phyloP scores from a whole-genome alignment of 2,888 invertebrate species.

The Holacanthella duospinosa region DNA sequence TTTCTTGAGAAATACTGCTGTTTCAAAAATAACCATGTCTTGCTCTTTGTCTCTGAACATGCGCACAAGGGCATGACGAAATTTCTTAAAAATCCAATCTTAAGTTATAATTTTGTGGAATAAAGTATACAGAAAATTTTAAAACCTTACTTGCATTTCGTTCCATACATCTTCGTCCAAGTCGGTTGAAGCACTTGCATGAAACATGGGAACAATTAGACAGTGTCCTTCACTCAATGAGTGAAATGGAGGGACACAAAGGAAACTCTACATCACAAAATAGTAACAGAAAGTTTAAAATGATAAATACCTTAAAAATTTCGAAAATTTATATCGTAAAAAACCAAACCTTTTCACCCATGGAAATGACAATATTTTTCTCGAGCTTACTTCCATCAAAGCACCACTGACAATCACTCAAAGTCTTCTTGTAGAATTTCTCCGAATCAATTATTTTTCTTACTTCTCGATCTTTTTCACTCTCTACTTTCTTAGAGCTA shows the following conservation, averaged over 20 bases:
- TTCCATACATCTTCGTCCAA: constrained; percentile 91
- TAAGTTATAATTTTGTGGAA: neutral
- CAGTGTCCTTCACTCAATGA: constrained; percentile 78
- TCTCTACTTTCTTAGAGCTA: constrained; percentile 43
- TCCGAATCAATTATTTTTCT: constrained; percentile 64
- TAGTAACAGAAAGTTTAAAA: constrained; percentile 5
- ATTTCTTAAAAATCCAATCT: constrained; percentile 53
- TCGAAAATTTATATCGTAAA: neutral
- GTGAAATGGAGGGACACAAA: constrained; percentile 66
- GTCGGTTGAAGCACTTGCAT: constrained; percentile 65
- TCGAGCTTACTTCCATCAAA: constrained; percentile 66
- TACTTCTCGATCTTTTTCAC: constrained; percentile 53
- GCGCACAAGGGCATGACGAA: constrained; percentile 62
- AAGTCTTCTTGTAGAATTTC: constrained; percentile 53
- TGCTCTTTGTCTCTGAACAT: constrained; percentile 62
- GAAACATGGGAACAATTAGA: constrained; percentile 70
- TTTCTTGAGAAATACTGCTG: constrained; percentile 59
- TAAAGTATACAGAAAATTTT: neutral
- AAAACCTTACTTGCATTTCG: constrained; percentile 59
- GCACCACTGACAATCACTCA: constrained; percentile 75
- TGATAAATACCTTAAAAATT: constrained; percentile 3
- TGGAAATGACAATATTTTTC: constrained; percentile 73
- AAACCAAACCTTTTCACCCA: constrained; percentile 68
- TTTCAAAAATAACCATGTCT: constrained; percentile 85
- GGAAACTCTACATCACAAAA: constrained; percentile 50